Evolutionary conservation across 2,888 invertebrate species (phyloP).

Genomic region (Xiphydria camelus): DNA sequence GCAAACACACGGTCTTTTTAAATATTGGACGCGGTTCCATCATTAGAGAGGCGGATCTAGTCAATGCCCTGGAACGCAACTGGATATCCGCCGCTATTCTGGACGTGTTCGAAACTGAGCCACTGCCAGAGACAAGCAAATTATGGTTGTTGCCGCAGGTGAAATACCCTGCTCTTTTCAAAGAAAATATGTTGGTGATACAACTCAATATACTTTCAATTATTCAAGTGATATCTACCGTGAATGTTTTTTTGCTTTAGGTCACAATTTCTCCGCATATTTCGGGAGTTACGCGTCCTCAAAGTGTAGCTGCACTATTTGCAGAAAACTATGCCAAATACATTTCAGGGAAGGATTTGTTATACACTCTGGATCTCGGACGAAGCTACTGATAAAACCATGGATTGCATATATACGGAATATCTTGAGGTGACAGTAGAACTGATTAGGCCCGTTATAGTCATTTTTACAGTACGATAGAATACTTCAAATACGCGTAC

Average conservation of each 20-base stretch:
- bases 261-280: conserved; percentile 60
- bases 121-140: conserved; percentile 57
- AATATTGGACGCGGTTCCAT: conserved; percentile 65
- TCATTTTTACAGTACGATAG: too few relatives aligned
- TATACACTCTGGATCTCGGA: conserved; percentile 51
- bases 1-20: conserved; percentile 60
- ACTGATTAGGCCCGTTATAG: too few relatives aligned
- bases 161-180: not conserved
- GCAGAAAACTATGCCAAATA: conserved; percentile 57
- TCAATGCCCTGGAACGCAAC: conserved; percentile 59
- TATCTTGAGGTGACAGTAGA: too few relatives aligned
- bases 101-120: conserved; percentile 63
- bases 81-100: conserved; percentile 64
- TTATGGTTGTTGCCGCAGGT: conserved; percentile 62
- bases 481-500: too few relatives aligned
- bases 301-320: conserved; percentile 59
- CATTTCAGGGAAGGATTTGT: conserved; percentile 47
- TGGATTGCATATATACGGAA: too few relatives aligned
- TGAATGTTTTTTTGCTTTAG: conserved; percentile 39
- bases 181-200: too few relatives aligned
- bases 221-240: conserved; percentile 1
- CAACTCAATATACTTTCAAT: too few relatives aligned
- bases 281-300: conserved; percentile 52
- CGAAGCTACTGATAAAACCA: conserved; percentile 60
- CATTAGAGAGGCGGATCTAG: conserved; percentile 60